Conservation (phyloP, 92 coral and sea anemone genomes). For the Epizoanthus rinbou region DNA sequence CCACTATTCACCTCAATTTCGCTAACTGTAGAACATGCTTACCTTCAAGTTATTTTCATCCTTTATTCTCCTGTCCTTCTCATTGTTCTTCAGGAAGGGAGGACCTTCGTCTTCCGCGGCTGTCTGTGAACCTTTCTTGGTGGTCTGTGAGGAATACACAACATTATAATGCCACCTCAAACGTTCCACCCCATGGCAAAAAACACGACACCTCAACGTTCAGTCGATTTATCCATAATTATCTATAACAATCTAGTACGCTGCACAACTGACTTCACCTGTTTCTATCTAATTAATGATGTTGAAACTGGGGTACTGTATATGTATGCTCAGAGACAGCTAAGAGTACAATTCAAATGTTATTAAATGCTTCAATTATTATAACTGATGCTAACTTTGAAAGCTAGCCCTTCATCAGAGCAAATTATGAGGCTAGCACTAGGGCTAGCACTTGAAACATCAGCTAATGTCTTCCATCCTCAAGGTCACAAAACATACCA, state of each 20-base stretch:
- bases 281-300: slow-evolving; percentile 38
- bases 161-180: too few relatives aligned
- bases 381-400: too few relatives aligned
- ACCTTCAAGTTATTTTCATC: slow-evolving; percentile 95
- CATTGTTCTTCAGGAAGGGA: slow-evolving; percentile 70
- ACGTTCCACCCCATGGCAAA: too few relatives aligned
- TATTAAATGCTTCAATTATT: too few relatives aligned
- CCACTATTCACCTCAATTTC: too few relatives aligned
- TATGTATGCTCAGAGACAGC: too few relatives aligned
- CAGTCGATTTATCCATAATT: too few relatives aligned
- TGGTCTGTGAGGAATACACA: slow-evolving; percentile 35
- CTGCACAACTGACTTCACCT: slow-evolving; percentile 14
- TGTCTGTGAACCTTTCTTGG: slow-evolving; percentile 54
- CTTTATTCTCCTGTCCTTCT: slow-evolving; percentile 84
- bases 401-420: too few relatives aligned
- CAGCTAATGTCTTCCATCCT: neutral
- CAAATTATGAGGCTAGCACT: too few relatives aligned
- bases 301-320: too few relatives aligned
- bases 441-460: neutral
- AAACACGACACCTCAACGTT: too few relatives aligned
- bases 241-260: neutral
- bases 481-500: neutral
- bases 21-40: neutral
- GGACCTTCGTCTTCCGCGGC: slow-evolving; percentile 81
- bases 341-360: too few relatives aligned